Evolutionary conservation across 2,113 vertebrate species (phyloP), one percentile per base, ranked within the genome.

Genomic region (Leptobrachium leishanense): DNA sequence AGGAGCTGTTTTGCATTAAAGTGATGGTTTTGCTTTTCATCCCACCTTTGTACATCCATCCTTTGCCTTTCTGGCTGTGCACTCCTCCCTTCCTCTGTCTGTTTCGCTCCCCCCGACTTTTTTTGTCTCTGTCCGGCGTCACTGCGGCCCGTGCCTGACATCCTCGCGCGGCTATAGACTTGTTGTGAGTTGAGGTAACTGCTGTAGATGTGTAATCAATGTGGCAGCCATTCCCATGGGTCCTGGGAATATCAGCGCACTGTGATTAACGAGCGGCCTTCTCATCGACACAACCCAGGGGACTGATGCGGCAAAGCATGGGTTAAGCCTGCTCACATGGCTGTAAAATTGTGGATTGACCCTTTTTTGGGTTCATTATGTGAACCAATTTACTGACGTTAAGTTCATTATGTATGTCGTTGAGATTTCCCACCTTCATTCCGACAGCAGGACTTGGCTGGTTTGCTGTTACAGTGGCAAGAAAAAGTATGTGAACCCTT

Each of bases 121-220:
- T n/a, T 15, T 3, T 39, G 55, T 42, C 43, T 12, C 8, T 44
- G 3, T 63, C 50, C 9, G n/a, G 40, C 2, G 8, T 13, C 15
- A 12, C 43, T 13, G 13, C 1, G 41, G 43, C 43, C 43, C 57
- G 62, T 1, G 42, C n/a, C 39, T n/a, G 72, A 42, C 55, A 10
- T 8, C 68, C 2, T 1, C 6, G 53, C 39, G 2, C 46, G 31
- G 41, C 63, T 81, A 81, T 81, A 81, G 53, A 80, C 70, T 81
- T 44, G 78, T 74, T 74, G n/a, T 9, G 15, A 69, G 62, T 68
- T 46, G 20, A 42, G 64, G 78, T 81, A 81, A 81, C 73, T 81
- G 78, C 64, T 68, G 71, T 74, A 57, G 78, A 81, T 81, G 78
- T 81, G 78, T 81, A 81, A 81, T 81, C 78, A 74, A 81, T 81